Evolutionary conservation across 2,113 vertebrate species (phyloP).

Genomic region (Xenus cinereus): DNA sequence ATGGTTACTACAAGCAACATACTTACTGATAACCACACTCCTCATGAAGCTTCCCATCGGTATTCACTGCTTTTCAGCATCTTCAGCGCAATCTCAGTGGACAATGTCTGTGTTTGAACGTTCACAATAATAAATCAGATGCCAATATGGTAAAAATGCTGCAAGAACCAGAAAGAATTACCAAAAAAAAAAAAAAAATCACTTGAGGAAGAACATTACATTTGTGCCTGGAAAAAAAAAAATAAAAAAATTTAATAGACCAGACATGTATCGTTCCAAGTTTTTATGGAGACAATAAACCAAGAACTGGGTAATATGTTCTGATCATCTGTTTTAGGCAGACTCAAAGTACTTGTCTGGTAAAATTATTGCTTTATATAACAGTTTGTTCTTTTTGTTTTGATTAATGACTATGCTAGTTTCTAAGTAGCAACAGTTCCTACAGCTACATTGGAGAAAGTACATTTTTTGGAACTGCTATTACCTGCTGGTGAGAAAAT

Average conservation of each 20-base stretch:
- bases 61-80: not conserved
- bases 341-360: not conserved
- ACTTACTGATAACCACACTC: not conserved
- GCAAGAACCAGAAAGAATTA: not conserved
- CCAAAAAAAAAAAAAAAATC: not conserved
- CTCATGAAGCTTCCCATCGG: not conserved
- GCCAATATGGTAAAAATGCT: not conserved
- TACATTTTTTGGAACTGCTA: not conserved
- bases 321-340: conserved; percentile 1
- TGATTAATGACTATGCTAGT: not conserved
- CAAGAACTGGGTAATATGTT: not conserved
- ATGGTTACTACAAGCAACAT: not conserved
- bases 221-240: not conserved
- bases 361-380: conserved; percentile 22
- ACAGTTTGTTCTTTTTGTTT: conserved; percentile 16
- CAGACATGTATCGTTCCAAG: not conserved
- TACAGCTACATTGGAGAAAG: not conserved
- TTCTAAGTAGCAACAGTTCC: not conserved
- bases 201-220: not conserved
- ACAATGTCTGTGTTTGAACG: not conserved
- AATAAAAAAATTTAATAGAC: not conserved
- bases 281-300: conserved; percentile 27
- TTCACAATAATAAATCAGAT: not conserved
- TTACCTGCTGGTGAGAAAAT: conserved; percentile 28
- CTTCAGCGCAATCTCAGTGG: too few relatives aligned